Conservation (phyloP, 2,113 vertebrate genomes). For the Haliaeetus leucogaster region DNA sequence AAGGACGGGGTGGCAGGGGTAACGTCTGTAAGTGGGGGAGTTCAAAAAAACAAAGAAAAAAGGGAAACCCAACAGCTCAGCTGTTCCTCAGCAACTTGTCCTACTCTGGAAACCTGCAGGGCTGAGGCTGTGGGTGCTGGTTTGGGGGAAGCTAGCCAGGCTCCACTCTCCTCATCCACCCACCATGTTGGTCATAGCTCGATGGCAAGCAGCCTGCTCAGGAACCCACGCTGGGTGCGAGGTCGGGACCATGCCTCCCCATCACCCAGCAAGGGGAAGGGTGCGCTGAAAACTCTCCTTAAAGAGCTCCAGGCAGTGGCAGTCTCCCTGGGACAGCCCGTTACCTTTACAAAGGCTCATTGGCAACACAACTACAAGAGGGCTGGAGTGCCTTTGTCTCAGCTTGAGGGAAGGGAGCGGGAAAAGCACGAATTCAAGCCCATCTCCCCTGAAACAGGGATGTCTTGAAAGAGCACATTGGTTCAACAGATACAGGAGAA, state of each 20-base stretch:
- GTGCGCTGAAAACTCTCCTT: background rate
- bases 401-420: background rate
- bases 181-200: background rate
- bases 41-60: background rate
- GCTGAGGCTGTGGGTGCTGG: background rate
- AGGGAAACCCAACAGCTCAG: background rate
- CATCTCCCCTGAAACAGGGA: background rate
- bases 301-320: background rate
- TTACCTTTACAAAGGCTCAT: background rate
- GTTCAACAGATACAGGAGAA: background rate
- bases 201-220: background rate
- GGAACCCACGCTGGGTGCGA: background rate
- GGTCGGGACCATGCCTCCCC: rapidly evolving
- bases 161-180: background rate
- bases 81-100: background rate
- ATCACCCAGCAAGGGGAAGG: background rate
- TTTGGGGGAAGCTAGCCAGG: background rate
- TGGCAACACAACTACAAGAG: background rate
- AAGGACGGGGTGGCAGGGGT: conserved; percentile 28
- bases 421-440: background rate
- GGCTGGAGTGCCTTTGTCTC: background rate
- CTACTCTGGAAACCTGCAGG: background rate
- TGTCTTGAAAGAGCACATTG: background rate
- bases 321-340: background rate
- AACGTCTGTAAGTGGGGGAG: rapidly evolving